Conservation (phyloP, 1,140 invertebrate species). For the Vanessa atalanta region DNA sequence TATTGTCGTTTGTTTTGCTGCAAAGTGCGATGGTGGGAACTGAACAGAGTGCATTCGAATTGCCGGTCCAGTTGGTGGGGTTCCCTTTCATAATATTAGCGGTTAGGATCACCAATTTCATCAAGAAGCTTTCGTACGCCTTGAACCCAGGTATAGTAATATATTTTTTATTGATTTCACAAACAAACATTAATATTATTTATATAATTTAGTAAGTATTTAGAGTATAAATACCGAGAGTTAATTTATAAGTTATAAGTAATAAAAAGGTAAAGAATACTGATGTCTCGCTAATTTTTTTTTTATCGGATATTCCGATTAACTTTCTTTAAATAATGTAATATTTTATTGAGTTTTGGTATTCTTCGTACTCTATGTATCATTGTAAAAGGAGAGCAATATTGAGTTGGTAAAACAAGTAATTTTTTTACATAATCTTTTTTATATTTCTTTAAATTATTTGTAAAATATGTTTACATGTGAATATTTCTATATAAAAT, state of each 20-base stretch:
- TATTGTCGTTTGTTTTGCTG: conserved; percentile 57
- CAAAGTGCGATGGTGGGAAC: conserved; percentile 61
- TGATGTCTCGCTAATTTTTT: too few relatives aligned
- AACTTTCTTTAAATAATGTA: too few relatives aligned
- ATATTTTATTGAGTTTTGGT: too few relatives aligned
- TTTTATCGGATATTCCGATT: too few relatives aligned
- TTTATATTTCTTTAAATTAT: not conserved
- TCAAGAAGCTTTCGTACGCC: conserved; percentile 91
- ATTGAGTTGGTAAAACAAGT: too few relatives aligned
- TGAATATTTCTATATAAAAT: not conserved
- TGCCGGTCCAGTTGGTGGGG: conserved; percentile 90
- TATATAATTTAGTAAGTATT: not conserved
- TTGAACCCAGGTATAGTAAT: conserved; percentile 87
- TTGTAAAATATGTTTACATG: not conserved
- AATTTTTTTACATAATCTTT: not conserved
- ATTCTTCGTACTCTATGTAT: too few relatives aligned
- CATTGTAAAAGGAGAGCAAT: too few relatives aligned
- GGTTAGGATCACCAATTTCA: conserved; percentile 90
- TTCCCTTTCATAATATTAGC: conserved; percentile 91
- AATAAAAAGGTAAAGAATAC: too few relatives aligned
- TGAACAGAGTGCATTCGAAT: conserved; percentile 84
- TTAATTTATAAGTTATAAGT: too few relatives aligned
- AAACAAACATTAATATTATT: not conserved
- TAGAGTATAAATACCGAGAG: too few relatives aligned
- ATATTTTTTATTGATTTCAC: not conserved